Evolutionary conservation across 2,797 vertebrate species (phyloP).

Genomic region (Malurus splendens): DNA sequence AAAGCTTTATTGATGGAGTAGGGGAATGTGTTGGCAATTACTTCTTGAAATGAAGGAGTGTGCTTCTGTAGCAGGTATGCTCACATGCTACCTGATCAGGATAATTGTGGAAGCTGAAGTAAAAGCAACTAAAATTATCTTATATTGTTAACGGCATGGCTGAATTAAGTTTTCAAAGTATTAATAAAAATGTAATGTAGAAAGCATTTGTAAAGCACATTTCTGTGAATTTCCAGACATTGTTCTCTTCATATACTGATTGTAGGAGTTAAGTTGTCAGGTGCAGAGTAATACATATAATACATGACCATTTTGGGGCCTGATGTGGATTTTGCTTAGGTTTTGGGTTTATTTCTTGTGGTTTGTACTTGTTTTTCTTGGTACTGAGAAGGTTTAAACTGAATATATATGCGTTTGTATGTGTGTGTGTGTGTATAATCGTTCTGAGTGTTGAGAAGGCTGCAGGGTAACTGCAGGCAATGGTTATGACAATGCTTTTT

Average conservation of each 20-base stretch:
- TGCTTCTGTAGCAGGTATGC: background rate
- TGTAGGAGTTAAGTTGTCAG: background rate
- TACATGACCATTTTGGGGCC: background rate
- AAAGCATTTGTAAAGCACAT: background rate
- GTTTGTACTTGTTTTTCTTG: background rate
- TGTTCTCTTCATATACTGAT: background rate
- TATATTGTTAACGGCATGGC: background rate
- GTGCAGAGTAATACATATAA: background rate
- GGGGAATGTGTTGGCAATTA: background rate
- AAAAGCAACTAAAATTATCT: background rate
- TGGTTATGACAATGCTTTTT: background rate
- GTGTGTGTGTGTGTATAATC: accelerated
- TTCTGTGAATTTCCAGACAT: background rate
- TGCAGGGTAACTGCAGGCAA: background rate
- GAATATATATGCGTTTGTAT: accelerated
- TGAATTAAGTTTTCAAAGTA: background rate
- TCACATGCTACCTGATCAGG: background rate
- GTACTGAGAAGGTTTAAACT: background rate
- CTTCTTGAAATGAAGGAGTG: background rate
- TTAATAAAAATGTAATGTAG: background rate
- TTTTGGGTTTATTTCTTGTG: background rate
- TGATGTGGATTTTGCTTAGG: background rate
- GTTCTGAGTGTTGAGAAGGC: background rate
- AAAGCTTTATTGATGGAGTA: background rate
- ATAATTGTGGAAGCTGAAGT: background rate